These are phyloP conservation scores for Gobio occitaniae DNA, from an alignment of 2,797 vertebrate genomes.

Conservation along the genomic window DNA sequence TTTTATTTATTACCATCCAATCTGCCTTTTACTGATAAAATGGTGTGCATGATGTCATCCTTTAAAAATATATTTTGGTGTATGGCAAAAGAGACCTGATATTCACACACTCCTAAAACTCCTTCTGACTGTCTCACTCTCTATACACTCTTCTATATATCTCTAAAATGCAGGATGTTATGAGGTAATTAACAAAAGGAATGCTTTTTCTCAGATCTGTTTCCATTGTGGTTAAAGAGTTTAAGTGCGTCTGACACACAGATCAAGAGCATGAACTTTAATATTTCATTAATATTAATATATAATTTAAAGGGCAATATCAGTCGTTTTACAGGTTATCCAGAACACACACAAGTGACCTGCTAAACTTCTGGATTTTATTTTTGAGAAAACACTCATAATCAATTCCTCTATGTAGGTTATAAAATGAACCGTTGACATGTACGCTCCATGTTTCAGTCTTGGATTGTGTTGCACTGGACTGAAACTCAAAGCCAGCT, in stretches of 20 bases:
- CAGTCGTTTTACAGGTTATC: neutral
- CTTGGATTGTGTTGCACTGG: constrained; percentile 81
- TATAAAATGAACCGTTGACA: constrained; percentile 79
- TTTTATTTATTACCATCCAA: neutral
- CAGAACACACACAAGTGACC: neutral
- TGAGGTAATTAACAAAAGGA: neutral
- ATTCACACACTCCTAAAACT: neutral
- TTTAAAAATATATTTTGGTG: neutral
- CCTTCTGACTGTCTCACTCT: neutral
- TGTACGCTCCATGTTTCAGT: constrained; percentile 73
- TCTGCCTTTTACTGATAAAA: neutral
- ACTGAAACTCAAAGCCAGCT: constrained; percentile 78
- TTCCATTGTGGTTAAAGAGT: neutral
- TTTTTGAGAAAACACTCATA: neutral
- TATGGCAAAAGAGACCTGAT: neutral
- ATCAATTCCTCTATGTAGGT: constrained; percentile 31
- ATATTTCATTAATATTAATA: neutral
- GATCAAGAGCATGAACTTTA: neutral
- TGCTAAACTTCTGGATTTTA: neutral
- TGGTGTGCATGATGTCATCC: neutral
- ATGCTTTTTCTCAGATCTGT: neutral
- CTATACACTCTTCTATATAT: neutral
- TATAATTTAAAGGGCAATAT: neutral
- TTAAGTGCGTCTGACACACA: neutral
- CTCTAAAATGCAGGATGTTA: neutral